Evolutionary conservation across 1,140 invertebrate species (phyloP), one percentile per base, ranked within the genome.

Genomic region (Caerostris darwini): DNA sequence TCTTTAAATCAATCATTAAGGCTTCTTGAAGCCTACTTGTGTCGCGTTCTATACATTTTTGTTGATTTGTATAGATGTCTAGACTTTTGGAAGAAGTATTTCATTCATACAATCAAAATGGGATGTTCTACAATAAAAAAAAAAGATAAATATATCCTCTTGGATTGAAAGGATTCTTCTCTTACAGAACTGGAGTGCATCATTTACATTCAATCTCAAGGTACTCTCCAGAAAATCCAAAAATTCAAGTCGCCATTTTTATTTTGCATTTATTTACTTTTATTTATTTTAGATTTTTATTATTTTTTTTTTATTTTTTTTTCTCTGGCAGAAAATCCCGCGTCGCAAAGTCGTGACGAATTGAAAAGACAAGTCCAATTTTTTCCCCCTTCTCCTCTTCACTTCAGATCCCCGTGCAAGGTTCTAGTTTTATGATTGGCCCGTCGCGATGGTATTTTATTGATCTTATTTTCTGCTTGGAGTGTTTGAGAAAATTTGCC

Each of bases 61-160:
- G 34, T 34, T 34, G 34, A 34, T 34, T 34, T 34, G 34, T 34
- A 34, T 34, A 34, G 34, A 34, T 34, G 34, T 34, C 3, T 14
- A 67, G 61, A 67, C 61, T n/a, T 67, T 12, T 67, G 14, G 2
- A 5, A 5, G 14, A 1, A 17, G 61, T 67, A 67, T 67, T 67
- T 67, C 61, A 67, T 67, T 67, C 61, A 67, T 67, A 67, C 61
- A 67, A 67, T 67, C 61, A n/a, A 67, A 67, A 67, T 67, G 61
- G 12, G n/a, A n/a, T 67, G 14, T 17, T 67, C 61, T n/a, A 34
- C 34, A 34, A 34, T 34, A 34, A 34, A 34, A 34, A 34, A n/a
- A 67, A n/a, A n/a, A 67, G 17, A n/a, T 67, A n/a, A 67, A 67
- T n/a, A 67, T n/a, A 67, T 10, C 61, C 61, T 67, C 61, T 67